A percentile compares a stretch with the other conserved stretches of the same genome.
These are phyloP conservation scores for Caenorhabditis sp. DNA, from an alignment of 2,888 invertebrate species.

Conservation along the genomic window DNA sequence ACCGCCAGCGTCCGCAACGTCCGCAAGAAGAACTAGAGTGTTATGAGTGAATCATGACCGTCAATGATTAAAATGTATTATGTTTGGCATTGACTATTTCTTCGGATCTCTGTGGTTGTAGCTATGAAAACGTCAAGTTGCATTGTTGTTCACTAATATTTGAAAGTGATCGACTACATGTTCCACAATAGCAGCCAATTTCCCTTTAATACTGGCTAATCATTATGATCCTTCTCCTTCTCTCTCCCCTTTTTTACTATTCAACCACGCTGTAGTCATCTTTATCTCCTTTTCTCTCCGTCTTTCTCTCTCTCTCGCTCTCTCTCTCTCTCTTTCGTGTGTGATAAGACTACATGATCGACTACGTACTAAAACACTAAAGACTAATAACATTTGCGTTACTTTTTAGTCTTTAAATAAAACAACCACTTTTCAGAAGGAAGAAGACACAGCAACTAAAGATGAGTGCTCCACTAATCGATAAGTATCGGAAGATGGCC, in stretches of 20 bases:
- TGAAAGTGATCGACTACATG: too few species aligned
- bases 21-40: too few species aligned
- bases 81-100: too few species aligned
- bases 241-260: constrained; percentile 23
- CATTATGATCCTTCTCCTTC: constrained; percentile 5
- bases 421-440: neutral
- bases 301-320: constrained; percentile 18
- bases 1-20: too few species aligned
- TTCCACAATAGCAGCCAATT: constrained; percentile 10
- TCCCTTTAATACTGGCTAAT: constrained; percentile 16
- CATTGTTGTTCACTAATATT: too few species aligned
- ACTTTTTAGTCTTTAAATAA: neutral
- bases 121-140: too few species aligned
- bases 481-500: constrained; percentile 80
- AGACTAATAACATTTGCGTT: constrained; percentile 3
- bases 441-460: too few species aligned
- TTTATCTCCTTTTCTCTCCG: constrained; percentile 4
- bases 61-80: too few species aligned
- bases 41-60: too few species aligned
- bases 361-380: constrained; percentile 18
- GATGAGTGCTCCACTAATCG: constrained; percentile 54
- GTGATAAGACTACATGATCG: constrained; percentile 26
- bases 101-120: too few species aligned
- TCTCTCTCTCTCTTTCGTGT: constrained; percentile 2
- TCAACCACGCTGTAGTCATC: constrained; percentile 44